Evolutionary conservation across 1,140 invertebrate species (phyloP).

Genomic region (Sitophilus oryzae): DNA sequence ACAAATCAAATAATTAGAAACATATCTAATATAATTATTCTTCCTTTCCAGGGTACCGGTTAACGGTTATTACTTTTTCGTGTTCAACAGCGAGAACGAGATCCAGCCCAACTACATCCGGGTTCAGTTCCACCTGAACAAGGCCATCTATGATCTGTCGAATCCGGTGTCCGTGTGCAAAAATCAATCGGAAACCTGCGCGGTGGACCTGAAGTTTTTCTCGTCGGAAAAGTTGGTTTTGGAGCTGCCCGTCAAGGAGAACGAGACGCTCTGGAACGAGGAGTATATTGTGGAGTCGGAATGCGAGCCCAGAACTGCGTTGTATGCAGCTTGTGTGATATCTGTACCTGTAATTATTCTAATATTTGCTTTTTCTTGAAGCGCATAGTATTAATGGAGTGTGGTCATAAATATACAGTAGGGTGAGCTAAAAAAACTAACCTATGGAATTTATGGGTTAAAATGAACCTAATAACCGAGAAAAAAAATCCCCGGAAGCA

Average conservation of each 20-base stretch:
- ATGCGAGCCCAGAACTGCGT: conserved; percentile 63
- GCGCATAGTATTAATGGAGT: neutral
- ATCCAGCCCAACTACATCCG: conserved; percentile 61
- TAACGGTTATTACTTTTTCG: conserved; percentile 76
- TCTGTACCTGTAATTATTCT: conserved; percentile 64
- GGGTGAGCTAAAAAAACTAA: too few relatives aligned
- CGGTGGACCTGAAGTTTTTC: conserved; percentile 60
- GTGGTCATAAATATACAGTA: conserved; percentile 7
- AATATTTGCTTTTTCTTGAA: conserved; percentile 59
- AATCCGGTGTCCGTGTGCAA: conserved; percentile 52
- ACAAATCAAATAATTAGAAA: too few relatives aligned
- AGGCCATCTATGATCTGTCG: conserved; percentile 61
- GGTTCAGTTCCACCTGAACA: conserved; percentile 62
- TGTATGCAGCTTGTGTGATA: conserved; percentile 65
- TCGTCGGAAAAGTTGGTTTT: conserved; percentile 60
- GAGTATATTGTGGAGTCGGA: conserved; percentile 66
- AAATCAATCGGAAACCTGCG: conserved; percentile 58
- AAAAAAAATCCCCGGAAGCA: too few relatives aligned
- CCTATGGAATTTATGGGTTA: too few relatives aligned
- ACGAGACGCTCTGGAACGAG: conserved; percentile 64
- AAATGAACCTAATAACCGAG: too few relatives aligned
- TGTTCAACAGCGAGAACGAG: conserved; percentile 77
- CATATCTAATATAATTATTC: too few relatives aligned
- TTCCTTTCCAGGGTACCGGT: conserved; percentile 62
- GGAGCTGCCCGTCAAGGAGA: conserved; percentile 54